A percentile compares a stretch with the other conserved stretches of the same genome.
These are phyloP conservation scores for Papilio elwesi DNA, from an alignment of 2,888 invertebrate species.

Conservation along the genomic window DNA sequence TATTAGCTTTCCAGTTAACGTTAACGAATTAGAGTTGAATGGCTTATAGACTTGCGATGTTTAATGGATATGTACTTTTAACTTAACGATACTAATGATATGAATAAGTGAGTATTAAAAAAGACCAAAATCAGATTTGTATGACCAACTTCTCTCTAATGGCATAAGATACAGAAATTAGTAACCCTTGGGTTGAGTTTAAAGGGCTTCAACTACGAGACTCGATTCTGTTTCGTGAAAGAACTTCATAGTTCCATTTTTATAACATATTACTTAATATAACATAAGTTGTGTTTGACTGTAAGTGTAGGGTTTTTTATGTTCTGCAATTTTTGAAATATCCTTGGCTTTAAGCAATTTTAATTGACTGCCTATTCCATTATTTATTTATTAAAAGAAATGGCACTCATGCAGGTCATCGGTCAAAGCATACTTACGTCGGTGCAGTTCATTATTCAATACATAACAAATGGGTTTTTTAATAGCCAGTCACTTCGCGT, in stretches of 20 bases:
- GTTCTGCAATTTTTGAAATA: too few relatives aligned
- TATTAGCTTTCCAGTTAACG: neutral
- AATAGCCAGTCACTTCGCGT: slow-evolving; percentile 36
- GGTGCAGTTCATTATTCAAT: slow-evolving; percentile 40
- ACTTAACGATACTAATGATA: neutral
- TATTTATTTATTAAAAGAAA: neutral
- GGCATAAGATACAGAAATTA: too few relatives aligned
- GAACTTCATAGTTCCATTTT: too few relatives aligned
- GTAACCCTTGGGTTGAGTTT: too few relatives aligned
- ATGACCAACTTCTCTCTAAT: too few relatives aligned
- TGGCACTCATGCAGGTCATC: slow-evolving; percentile 19
- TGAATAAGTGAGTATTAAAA: too few relatives aligned
- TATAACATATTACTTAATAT: too few relatives aligned
- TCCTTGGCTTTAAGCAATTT: neutral
- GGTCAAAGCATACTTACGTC: slow-evolving; percentile 33
- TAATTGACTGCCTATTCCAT: neutral
- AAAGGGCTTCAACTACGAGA: too few relatives aligned
- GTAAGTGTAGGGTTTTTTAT: too few relatives aligned
- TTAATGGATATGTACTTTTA: neutral
- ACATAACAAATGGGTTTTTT: slow-evolving; percentile 39
- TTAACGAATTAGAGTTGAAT: neutral
- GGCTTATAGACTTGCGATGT: neutral
- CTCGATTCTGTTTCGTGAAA: too few relatives aligned
- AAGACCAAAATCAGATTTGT: too few relatives aligned
- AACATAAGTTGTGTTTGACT: too few relatives aligned